Percentiles rank a stretch among this genome's conserved stretches.
Evolutionary conservation across 2,113 vertebrate genomes (phyloP).

Genomic region (Pseudolaguvia tuberculata): DNA sequence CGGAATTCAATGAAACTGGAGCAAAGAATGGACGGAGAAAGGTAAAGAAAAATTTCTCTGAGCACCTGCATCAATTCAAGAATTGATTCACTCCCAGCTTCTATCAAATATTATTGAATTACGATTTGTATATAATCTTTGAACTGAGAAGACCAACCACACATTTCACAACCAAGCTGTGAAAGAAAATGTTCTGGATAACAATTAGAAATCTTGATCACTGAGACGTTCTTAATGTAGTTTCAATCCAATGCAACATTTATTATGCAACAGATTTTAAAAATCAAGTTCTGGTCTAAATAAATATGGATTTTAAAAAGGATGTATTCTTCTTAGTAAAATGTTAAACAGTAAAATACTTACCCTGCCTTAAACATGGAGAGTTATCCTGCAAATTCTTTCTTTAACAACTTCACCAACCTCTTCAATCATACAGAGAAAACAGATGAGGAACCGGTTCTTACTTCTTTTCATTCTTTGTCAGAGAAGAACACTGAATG

Average conservation of each 20-base stretch:
- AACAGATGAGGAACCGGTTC: slow-evolving; percentile 61
- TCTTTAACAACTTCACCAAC: slow-evolving; percentile 65
- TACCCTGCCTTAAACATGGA: slow-evolving; percentile 36
- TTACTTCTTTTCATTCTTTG: slow-evolving; percentile 68
- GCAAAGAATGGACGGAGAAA: slow-evolving; percentile 3
- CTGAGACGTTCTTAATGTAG: neutral
- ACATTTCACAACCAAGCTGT: neutral
- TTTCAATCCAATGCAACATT: neutral
- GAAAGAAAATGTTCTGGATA: neutral
- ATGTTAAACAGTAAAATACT: neutral
- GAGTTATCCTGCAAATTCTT: slow-evolving; percentile 44
- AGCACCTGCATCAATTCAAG: neutral
- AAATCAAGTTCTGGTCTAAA: slow-evolving; percentile 1
- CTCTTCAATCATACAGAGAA: slow-evolving; percentile 60
- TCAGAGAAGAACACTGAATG: slow-evolving; percentile 24
- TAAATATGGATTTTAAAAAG: neutral
- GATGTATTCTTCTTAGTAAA: neutral
- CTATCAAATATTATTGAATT: neutral
- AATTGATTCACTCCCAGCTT: neutral
- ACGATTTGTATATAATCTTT: slow-evolving; percentile 2
- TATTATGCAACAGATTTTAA: slow-evolving; percentile 3
- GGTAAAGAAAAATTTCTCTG: neutral
- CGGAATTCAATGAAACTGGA: slow-evolving; percentile 13
- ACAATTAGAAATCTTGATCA: neutral
- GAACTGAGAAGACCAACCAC: neutral